Evolutionary conservation across 2,888 invertebrate species (phyloP).

Genomic region (Aphodius granarius): DNA sequence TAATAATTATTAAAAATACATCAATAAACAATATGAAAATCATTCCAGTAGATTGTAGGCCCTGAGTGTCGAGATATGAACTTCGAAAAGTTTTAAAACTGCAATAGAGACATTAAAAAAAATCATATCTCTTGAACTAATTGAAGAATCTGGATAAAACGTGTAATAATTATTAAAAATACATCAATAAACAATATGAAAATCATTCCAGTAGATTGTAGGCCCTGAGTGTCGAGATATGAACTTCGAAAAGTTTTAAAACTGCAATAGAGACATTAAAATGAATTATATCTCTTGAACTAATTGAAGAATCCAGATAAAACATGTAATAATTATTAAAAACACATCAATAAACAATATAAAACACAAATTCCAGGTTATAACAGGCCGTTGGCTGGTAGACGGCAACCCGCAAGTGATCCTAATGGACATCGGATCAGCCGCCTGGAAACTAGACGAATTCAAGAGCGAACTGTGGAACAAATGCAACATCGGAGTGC

Average conservation of each 20-base stretch:
- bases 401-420: constrained; percentile 99
- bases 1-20: not conserved
- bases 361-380: not conserved
- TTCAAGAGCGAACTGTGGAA: constrained; percentile 96
- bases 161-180: not conserved
- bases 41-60: no score
- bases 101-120: no score
- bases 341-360: not conserved
- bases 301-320: no score
- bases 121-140: no score
- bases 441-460: constrained; percentile 92
- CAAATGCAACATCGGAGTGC: constrained; percentile 85
- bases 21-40: not conserved
- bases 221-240: no score
- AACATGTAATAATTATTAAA: not conserved
- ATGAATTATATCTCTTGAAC: no score
- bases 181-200: not conserved
- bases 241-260: no score
- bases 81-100: no score
- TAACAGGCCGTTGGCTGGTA: constrained; percentile 94
- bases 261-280: no score
- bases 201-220: not conserved
- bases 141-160: no score
- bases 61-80: no score
- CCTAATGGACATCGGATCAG: constrained; percentile 95